Base-by-base conservation (phyloP, 2,888 invertebrate genomes). In the Apodemia mormo region DNA sequence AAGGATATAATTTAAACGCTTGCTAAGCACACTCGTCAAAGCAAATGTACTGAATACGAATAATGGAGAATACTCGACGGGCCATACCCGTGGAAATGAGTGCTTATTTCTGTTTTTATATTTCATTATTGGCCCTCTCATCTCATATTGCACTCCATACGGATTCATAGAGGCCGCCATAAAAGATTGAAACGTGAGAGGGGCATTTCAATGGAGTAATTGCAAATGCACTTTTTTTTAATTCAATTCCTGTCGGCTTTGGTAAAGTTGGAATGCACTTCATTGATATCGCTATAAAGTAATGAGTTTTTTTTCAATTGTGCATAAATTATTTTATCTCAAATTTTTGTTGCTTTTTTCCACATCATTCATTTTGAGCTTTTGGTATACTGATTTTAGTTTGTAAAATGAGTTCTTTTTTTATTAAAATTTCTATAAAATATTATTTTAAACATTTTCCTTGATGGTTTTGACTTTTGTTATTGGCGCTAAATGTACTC, bases 151-250 rank as follows among this genome's bases (percentile, higher is more conserved):
- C 91, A 89, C 89, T 89, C 83, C 83, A 85, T 86, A 84, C 83
- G 85, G 85, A 88, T 83, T 88, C 90, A 90, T 88, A 89, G 88
- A 88, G 87, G 85, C 89, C 87, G 88, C 86, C 83, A 92, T 90
- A 92, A 92, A 92, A 87, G 91, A 89, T 91, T 93, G 92, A 92
- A 92, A 92, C 89, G 90, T 85, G 89, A 90, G 91, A 90, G 92
- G 90, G 90, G 86, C 80, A 88, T 88, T 89, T 92, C 89, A 91
- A 93, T 90, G 84, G 89, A 83, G 89, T 93, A 92, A 93, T 92
- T 92, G 92, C 92, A 88, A 92, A 90, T 92, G 91, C 91, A 89
- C 83, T 87, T 85, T 85, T 83, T 81, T 90, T 90, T 87, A 88
- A 90, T 89, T 88, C 88, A 90, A 90, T 90, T 89, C 88, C 87